Evolutionary conservation across 2,113 vertebrate genomes (phyloP).

Genomic region (Daboia siamensis): DNA sequence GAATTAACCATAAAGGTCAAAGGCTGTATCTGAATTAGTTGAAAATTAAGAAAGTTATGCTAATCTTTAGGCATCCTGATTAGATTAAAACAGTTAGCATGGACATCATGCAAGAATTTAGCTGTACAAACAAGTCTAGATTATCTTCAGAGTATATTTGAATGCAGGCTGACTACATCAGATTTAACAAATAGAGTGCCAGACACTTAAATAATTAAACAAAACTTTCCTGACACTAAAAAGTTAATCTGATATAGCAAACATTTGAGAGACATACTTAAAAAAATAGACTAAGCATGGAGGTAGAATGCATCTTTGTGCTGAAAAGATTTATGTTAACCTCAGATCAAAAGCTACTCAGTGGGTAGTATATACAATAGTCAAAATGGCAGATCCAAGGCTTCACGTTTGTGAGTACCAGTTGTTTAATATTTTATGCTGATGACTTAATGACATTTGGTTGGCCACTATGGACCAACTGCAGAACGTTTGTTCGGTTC

Average conservation of each 20-base stretch:
- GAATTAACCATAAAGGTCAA: not conserved
- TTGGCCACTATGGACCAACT: not conserved
- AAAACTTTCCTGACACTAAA: not conserved
- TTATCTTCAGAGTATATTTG: slow-evolving; percentile 27
- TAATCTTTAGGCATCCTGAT: slow-evolving; percentile 47
- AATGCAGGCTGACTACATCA: slow-evolving; percentile 8
- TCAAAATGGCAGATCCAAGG: not conserved
- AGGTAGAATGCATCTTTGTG: not conserved
- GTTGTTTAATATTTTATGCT: not conserved
- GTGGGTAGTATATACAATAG: not conserved
- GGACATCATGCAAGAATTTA: slow-evolving; percentile 39
- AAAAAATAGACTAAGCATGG: not conserved
- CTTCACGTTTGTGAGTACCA: not conserved
- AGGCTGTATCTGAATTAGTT: not conserved
- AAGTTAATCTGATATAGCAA: not conserved
- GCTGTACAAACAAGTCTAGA: slow-evolving; percentile 49
- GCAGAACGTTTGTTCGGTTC: not conserved
- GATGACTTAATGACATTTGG: not conserved
- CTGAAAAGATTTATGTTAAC: not conserved
- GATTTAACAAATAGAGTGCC: slow-evolving; percentile 7
- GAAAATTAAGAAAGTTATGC: not conserved
- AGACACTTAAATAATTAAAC: slow-evolving; percentile 3
- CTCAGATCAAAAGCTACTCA: not conserved
- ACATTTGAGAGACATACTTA: not conserved
- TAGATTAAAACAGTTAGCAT: slow-evolving; percentile 50